phyloP scores from a whole-genome alignment of 1,140 invertebrate species.

The Zaprionus camerounensis region DNA sequence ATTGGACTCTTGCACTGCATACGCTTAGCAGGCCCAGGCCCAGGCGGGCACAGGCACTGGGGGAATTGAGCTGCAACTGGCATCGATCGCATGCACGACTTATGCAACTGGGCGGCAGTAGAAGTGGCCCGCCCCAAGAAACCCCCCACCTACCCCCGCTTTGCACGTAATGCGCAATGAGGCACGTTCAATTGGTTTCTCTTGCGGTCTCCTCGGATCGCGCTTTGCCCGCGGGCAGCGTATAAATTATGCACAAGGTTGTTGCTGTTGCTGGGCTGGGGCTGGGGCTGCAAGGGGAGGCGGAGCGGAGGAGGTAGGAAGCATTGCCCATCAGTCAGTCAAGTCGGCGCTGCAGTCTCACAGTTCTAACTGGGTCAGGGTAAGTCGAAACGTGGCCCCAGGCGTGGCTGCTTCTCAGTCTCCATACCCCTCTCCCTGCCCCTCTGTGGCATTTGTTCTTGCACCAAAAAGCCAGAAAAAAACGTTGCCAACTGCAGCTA shows the following conservation, averaged over 20 bases:
- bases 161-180: slow-evolving; percentile 39
- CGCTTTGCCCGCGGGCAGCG: slow-evolving; percentile 1
- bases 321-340: slow-evolving; percentile 38
- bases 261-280: slow-evolving; percentile 7
- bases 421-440: neutral
- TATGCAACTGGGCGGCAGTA: slow-evolving; percentile 55
- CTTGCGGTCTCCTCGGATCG: slow-evolving; percentile 1
- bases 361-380: slow-evolving; percentile 70
- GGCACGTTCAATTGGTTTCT: slow-evolving; percentile 16
- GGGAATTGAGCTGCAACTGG: slow-evolving; percentile 46
- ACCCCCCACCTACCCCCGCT: neutral
- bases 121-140: slow-evolving; percentile 27
- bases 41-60: slow-evolving; percentile 15
- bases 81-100: slow-evolving; percentile 41
- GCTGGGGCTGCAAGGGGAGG: too few relatives aligned
- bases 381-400: slow-evolving; percentile 47
- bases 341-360: slow-evolving; percentile 25
- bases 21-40: slow-evolving; percentile 54
- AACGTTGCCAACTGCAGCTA: slow-evolving; percentile 42
- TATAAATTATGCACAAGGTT: slow-evolving; percentile 70
- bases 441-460: slow-evolving; percentile 37
- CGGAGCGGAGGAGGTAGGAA: slow-evolving; percentile 34
- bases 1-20: slow-evolving; percentile 61
- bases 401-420: slow-evolving; percentile 51
- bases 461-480: slow-evolving; percentile 30